phyloP scores from a whole-genome alignment of 2,888 invertebrate species.

The Andricus quercusramuli region DNA sequence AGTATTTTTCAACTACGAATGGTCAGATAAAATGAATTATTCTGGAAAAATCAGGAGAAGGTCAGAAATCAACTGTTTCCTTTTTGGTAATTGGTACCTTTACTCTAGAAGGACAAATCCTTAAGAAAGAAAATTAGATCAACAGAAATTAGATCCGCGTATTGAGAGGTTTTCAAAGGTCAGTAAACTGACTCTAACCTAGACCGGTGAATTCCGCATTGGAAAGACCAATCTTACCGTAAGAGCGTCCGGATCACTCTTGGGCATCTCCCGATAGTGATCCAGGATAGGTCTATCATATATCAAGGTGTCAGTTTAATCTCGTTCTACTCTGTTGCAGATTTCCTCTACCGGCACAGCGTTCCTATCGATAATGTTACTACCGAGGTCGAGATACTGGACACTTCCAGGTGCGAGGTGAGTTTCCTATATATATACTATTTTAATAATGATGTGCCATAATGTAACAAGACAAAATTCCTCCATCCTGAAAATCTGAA shows the following conservation, averaged over 20 bases:
- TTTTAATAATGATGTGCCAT: conserved; percentile 38
- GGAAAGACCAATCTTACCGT: conserved; percentile 15
- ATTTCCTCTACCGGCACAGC: conserved; percentile 89
- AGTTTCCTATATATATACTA: conserved; percentile 76
- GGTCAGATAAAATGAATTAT: too few relatives aligned
- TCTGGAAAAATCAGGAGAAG: too few relatives aligned
- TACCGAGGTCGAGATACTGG: conserved; percentile 89
- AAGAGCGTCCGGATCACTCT: conserved; percentile 37
- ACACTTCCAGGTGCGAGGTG: conserved; percentile 90
- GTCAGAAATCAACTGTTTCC: too few relatives aligned
- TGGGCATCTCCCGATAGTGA: conserved; percentile 16
- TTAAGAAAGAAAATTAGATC: background rate
- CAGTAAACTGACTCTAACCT: conserved; percentile 31
- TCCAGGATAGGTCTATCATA: conserved; percentile 32
- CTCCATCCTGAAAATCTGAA: conserved; percentile 25
- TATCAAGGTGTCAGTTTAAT: conserved; percentile 46
- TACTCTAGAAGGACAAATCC: background rate
- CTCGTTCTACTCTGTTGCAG: conserved; percentile 81
- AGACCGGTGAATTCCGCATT: conserved; percentile 26
- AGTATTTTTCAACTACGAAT: too few relatives aligned
- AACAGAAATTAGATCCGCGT: background rate
- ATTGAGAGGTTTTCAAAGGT: background rate
- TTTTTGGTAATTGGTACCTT: too few relatives aligned
- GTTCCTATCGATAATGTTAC: conserved; percentile 88
- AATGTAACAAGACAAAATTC: conserved; percentile 33